Conservation (phyloP, 2,797 vertebrate species). For the Enteromius treurensis region DNA sequence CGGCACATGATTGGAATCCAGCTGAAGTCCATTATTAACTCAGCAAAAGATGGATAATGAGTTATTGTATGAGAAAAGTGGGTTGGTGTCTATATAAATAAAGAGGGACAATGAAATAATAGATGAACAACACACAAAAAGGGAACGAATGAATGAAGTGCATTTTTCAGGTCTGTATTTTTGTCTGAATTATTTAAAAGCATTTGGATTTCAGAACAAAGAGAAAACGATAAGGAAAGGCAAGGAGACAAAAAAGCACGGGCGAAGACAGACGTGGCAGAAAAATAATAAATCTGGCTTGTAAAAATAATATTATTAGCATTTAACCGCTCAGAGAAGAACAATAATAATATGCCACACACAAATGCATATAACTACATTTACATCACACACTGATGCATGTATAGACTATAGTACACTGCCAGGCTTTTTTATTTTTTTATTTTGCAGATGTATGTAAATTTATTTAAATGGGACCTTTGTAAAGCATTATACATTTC, state of each 20-base stretch:
- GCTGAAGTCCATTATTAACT: constrained; percentile 22
- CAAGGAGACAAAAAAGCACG: background rate
- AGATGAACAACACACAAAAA: background rate
- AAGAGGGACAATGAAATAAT: background rate
- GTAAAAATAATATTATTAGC: constrained; percentile 29
- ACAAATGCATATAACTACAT: background rate
- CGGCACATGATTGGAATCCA: constrained; percentile 7
- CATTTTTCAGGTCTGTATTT: constrained; percentile 13
- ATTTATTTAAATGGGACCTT: no score
- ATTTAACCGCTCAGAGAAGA: background rate
- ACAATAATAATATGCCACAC: constrained; percentile 5
- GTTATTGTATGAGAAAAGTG: constrained; percentile 6
- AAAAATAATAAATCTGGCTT: constrained; percentile 26
- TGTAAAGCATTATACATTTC: no score
- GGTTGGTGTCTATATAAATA: constrained; percentile 6
- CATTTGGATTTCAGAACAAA: constrained; percentile 21
- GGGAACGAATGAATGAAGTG: constrained; percentile 26
- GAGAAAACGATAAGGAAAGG: background rate
- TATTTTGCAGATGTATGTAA: no score
- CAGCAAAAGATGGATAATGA: constrained; percentile 10
- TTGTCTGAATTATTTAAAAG: background rate
- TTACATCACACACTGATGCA: background rate
- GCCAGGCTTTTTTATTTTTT: background rate
- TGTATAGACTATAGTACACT: background rate
- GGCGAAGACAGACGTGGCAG: background rate